A percentile compares a stretch with the other conserved stretches of the same genome.
Evolutionary conservation across 1,140 invertebrate genomes (phyloP).

Genomic region (Drosophila kanapiae): DNA sequence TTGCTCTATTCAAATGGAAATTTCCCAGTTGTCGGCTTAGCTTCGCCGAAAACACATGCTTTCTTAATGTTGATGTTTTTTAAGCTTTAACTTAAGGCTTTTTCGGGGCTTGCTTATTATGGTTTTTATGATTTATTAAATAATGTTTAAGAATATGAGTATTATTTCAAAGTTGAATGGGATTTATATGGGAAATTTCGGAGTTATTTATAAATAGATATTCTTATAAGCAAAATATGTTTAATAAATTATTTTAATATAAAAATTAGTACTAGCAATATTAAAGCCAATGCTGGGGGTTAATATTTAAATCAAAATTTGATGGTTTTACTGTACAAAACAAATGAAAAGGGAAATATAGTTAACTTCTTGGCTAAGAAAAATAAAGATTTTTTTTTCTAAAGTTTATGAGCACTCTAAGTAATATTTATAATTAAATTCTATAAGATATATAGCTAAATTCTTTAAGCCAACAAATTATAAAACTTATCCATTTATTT

Average conservation of each 20-base stretch:
- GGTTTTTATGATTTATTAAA: not conserved
- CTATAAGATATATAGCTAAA: not conserved
- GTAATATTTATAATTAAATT: no score
- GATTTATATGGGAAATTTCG: no score
- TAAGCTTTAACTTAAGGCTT: not conserved
- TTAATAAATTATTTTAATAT: not conserved
- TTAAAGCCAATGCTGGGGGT: not conserved
- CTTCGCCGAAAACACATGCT: slow-evolving; percentile 6
- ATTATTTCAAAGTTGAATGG: no score
- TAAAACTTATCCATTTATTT: not conserved
- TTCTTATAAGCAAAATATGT: not conserved
- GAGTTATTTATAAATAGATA: not conserved
- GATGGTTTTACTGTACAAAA: not conserved
- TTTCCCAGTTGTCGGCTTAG: slow-evolving; percentile 18
- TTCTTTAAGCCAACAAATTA: no score
- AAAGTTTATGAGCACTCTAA: no score
- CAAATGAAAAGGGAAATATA: not conserved
- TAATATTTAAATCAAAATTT: not conserved
- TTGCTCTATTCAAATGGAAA: slow-evolving; percentile 78
- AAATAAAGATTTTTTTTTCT: no score
- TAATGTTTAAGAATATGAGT: no score
- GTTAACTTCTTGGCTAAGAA: not conserved
- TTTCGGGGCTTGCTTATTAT: not conserved
- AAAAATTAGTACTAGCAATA: not conserved
- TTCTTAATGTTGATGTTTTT: slow-evolving; percentile 14